Conservation (phyloP, 1,140 invertebrate genomes). For the Pemphigus obesinymphae region DNA sequence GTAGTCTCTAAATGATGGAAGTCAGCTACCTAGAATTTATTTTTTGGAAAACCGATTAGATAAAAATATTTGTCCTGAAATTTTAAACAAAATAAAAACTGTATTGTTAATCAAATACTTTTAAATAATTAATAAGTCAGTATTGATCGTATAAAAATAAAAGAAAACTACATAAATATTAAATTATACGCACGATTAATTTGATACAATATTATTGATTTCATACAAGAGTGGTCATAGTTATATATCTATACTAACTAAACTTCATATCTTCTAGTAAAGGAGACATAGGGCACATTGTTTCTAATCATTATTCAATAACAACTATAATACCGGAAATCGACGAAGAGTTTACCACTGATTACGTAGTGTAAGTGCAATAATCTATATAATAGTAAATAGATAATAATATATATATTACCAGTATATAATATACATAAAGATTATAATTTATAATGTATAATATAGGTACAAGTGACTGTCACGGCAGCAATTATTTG, state of each 20-base stretch:
- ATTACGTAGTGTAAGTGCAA: not conserved
- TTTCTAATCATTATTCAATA: not conserved
- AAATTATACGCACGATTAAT: not conserved
- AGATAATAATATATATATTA: no score
- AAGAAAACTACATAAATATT: not conserved
- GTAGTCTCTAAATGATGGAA: conserved; percentile 42
- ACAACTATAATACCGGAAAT: not conserved
- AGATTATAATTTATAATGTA: no score
- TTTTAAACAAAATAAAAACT: not conserved
- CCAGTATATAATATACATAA: no score
- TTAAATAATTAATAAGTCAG: not conserved
- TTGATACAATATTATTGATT: no score
- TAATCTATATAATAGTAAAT: not conserved
- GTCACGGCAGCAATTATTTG: no score
- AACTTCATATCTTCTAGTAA: no score
- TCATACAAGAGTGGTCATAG: no score
- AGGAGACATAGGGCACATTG: not conserved
- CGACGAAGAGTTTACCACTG: no score
- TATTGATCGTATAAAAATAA: not conserved
- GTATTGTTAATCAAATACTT: no score
- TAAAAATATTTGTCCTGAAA: not conserved
- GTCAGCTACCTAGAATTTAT: conserved; percentile 43
- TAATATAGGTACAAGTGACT: no score
- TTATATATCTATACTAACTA: no score
- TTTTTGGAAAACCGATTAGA: not conserved